Percentiles rank a stretch among this genome's conserved stretches.
phyloP scores from a whole-genome alignment of 2,888 invertebrate species.

The Megalurothrips usitatus region DNA sequence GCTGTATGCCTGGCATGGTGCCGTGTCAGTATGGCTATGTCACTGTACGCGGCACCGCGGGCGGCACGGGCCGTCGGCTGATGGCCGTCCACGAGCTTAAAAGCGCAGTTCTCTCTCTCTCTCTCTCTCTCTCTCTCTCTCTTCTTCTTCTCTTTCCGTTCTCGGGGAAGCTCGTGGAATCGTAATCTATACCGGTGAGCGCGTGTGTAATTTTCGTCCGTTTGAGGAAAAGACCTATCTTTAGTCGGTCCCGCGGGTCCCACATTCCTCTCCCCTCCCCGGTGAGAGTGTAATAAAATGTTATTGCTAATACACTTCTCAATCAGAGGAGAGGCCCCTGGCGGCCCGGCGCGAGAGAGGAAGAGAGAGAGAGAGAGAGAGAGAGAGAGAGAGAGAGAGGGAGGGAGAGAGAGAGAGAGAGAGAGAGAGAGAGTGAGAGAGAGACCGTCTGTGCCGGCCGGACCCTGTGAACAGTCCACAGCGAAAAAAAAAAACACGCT shows the following conservation, averaged over 20 bases:
- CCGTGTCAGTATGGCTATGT: too few relatives aligned
- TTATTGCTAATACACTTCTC: constrained; percentile 26
- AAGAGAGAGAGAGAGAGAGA: background rate
- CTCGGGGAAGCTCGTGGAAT: background rate
- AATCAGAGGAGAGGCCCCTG: constrained; percentile 2
- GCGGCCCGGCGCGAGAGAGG: background rate
- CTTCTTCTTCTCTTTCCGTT: too few relatives aligned
- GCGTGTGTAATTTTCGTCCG: constrained; percentile 12
- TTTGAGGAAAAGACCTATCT: constrained; percentile 22
- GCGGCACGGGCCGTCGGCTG: too few relatives aligned
- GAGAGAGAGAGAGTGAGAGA: too few relatives aligned
- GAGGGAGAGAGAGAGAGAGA: background rate
- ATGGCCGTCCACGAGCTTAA: background rate
- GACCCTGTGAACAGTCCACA: too few relatives aligned
- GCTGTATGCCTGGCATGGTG: too few relatives aligned
- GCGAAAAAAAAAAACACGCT: too few relatives aligned
- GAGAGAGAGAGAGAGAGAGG: background rate
- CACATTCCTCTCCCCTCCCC: background rate
- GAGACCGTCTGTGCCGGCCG: too few relatives aligned
- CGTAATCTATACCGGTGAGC: background rate
- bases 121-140: too few relatives aligned
- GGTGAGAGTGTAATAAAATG: constrained; percentile 24
- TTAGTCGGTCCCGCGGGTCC: constrained; percentile 20
- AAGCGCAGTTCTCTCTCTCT: background rate
- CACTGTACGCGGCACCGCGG: too few relatives aligned